Evolutionary conservation across 2,113 vertebrate genomes (phyloP).

Genomic region (Acinonyx jubatus): DNA sequence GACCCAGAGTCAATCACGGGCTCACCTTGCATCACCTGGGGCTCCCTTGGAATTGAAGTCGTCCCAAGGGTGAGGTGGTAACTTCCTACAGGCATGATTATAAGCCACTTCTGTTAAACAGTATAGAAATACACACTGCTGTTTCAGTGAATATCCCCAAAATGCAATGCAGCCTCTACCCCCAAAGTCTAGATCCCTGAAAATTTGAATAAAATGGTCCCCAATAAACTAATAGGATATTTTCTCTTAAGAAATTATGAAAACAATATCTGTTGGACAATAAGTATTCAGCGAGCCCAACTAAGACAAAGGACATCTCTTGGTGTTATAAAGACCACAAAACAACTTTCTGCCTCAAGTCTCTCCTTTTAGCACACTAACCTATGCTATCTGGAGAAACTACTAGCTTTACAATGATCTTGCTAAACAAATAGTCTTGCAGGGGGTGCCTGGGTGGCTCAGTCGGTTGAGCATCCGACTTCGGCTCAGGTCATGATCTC

Average conservation of each 20-base stretch:
- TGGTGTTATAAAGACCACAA: neutral
- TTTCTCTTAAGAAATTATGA: neutral
- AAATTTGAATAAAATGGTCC: neutral
- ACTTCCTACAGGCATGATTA: neutral
- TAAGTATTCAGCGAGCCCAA: slow-evolving; percentile 15
- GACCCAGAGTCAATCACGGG: neutral
- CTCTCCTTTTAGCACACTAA: neutral
- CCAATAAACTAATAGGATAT: neutral
- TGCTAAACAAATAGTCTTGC: slow-evolving; percentile 32
- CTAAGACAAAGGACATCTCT: neutral
- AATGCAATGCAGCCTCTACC: no score
- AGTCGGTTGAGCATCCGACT: no score
- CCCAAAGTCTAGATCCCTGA: neutral
- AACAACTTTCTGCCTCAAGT: neutral
- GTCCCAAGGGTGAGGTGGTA: neutral
- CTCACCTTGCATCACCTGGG: neutral
- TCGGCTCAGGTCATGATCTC: no score
- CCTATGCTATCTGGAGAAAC: slow-evolving; percentile 16
- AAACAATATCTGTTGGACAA: neutral
- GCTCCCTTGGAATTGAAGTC: neutral
- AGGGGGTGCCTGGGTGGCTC: neutral
- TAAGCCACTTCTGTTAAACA: neutral
- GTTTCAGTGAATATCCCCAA: neutral
- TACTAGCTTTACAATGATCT: neutral
- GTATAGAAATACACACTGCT: neutral